These are phyloP conservation scores for Idaea straminata DNA, from an alignment of 2,888 invertebrate genomes.

Conservation along the genomic window DNA sequence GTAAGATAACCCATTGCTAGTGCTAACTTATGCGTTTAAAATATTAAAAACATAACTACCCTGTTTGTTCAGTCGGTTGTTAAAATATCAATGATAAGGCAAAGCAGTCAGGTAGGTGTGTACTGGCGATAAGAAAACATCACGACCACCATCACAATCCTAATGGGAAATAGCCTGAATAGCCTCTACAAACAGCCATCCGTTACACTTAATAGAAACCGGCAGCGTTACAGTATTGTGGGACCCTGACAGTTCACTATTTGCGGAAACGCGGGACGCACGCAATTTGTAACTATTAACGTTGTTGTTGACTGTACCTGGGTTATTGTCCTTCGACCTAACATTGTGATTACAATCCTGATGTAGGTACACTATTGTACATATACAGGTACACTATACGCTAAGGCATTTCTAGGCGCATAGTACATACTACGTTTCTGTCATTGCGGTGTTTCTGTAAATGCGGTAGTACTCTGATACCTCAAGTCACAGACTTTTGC, in stretches of 20 bases:
- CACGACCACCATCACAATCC: background rate
- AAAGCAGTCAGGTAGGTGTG: background rate
- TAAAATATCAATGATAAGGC: too few species aligned
- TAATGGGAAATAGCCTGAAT: background rate
- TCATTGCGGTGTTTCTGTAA: too few species aligned
- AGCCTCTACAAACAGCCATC: background rate
- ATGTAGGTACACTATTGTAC: background rate
- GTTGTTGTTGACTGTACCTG: slow-evolving; percentile 10
- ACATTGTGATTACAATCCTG: slow-evolving; percentile 3
- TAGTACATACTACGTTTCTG: too few species aligned
- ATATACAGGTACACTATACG: background rate
- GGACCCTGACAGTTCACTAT: background rate
- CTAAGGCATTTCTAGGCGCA: too few species aligned
- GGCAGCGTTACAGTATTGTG: background rate
- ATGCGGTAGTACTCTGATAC: too few species aligned
- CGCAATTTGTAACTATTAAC: slow-evolving; percentile 25
- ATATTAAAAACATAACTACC: background rate
- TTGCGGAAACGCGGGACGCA: slow-evolving; percentile 13
- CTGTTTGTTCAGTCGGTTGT: background rate
- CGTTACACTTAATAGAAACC: slow-evolving; percentile 1
- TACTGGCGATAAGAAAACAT: background rate
- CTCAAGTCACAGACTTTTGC: too few species aligned
- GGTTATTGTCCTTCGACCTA: background rate
- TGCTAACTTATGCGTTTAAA: too few species aligned
- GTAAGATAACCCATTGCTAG: too few species aligned